Base-by-base conservation (phyloP, 1,140 invertebrate species). In the Bombus picipes region DNA sequence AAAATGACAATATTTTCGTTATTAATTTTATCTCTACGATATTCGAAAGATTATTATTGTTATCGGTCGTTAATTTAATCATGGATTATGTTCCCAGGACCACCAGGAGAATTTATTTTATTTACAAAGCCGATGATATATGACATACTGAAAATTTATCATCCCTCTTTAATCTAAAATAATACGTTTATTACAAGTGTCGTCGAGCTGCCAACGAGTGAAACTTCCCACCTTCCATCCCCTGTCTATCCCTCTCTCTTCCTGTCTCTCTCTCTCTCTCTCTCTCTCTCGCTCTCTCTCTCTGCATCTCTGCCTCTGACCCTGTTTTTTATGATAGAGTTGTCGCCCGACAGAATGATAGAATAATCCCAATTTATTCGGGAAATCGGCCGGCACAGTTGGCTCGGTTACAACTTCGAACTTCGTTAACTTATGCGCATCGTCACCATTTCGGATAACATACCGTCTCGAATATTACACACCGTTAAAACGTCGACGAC, bases 301-400 rank as follows among this genome's bases (percentile, higher is more conserved):
- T 32, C 10, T 0, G 15, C 12, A 32, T 71, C 25, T 71, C 25
- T 15, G 12, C 12, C 70, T 73, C 37, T 71, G 12, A 15, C 28
- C 25, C 70, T 76, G 28, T 13, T 53, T 47, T 25, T 15, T 25
- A 3, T 25, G 75, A 3, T 8, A 34, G 47, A 78, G 76, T 79
- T 84, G 79, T 71, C 76, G 47, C 9, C 39, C n/a, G 82, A 71
- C 82, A 79, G 82, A 79, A 71, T 71, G 75, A 84, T 84, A 68
- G 82, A 84, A 84, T 84, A 84, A 84, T 84, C 66, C 47, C 66
- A 79, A 84, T 84, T 84, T 84, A 84, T 84, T 79, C 39, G 65
- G 41, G 25, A 75, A 65, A 82, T 76, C 81, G 72, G 65, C n/a
- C n/a, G n/a, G 25, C 75, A 71, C 76, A 79, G 75, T 84, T 84